Conservation (phyloP, 1,140 invertebrate species). For the Delia radicum region DNA sequence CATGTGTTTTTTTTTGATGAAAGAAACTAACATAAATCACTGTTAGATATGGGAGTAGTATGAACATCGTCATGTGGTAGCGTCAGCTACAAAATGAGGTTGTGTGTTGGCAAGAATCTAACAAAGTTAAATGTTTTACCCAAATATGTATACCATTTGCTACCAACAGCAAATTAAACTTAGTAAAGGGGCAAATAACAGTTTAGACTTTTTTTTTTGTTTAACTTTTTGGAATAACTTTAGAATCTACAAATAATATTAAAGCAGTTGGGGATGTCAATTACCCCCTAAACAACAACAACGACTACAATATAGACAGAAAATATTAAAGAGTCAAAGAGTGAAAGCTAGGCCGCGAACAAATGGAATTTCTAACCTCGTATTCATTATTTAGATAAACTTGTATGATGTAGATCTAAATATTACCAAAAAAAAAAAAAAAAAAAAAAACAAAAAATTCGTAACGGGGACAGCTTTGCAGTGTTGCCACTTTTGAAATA, state of each 20-base stretch:
- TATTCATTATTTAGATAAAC: neutral
- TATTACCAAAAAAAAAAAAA: neutral
- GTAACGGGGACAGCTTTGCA: neutral
- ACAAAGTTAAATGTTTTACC: too few species aligned
- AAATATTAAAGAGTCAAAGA: neutral
- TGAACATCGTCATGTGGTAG: too few species aligned
- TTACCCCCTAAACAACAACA: neutral
- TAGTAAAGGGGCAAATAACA: too few species aligned
- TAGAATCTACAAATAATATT: neutral
- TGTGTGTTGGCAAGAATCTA: too few species aligned
- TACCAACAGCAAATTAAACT: neutral
- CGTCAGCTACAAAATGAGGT: too few species aligned
- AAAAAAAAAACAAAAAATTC: neutral
- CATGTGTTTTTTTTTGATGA: too few species aligned
- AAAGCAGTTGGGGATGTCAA: neutral
- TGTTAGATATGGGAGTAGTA: too few species aligned
- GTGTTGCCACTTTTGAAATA: too few species aligned
- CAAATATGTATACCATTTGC: neutral
- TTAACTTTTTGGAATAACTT: neutral
- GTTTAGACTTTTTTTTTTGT: neutral
- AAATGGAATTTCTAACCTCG: neutral
- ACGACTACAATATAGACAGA: neutral
- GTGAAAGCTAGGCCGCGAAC: neutral
- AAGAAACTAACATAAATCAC: too few species aligned
- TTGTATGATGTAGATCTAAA: neutral